These are phyloP conservation scores for Origma solitaria DNA, from an alignment of 2,113 vertebrate species.

Conservation along the genomic window DNA sequence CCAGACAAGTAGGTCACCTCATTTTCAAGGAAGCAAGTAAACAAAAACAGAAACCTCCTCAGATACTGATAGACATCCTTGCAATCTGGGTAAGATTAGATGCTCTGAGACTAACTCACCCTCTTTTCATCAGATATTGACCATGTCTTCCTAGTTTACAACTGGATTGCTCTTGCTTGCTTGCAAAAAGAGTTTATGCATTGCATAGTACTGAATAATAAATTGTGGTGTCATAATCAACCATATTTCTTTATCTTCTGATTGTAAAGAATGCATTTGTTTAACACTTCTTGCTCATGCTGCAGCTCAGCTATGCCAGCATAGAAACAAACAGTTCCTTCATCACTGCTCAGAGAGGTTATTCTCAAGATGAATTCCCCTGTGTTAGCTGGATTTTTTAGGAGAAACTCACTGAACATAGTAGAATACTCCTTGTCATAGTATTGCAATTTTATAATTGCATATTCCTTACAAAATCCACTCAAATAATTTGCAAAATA, in stretches of 20 bases:
- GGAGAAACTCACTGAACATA: background rate
- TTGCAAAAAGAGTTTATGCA: background rate
- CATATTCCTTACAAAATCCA: background rate
- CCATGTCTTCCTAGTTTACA: background rate
- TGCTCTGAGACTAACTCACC: background rate
- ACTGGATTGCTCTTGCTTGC: background rate
- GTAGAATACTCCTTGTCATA: background rate
- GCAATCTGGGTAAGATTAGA: background rate
- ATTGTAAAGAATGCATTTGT: background rate
- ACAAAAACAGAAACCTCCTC: background rate
- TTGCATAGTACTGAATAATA: background rate
- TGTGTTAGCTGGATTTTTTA: background rate
- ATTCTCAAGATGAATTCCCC: background rate
- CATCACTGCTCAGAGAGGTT: background rate
- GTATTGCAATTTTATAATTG: background rate
- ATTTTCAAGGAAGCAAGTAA: background rate
- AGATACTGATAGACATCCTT: background rate
- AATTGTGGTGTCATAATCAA: background rate
- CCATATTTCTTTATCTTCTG: background rate
- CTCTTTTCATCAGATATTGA: background rate
- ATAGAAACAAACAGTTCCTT: background rate
- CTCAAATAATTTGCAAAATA: background rate
- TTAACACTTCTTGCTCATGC: background rate
- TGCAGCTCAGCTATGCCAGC: background rate
- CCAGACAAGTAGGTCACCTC: slow-evolving; percentile 14